phyloP scores from a whole-genome alignment of 2,797 vertebrate genomes.

The Bradypodion pumilum region DNA sequence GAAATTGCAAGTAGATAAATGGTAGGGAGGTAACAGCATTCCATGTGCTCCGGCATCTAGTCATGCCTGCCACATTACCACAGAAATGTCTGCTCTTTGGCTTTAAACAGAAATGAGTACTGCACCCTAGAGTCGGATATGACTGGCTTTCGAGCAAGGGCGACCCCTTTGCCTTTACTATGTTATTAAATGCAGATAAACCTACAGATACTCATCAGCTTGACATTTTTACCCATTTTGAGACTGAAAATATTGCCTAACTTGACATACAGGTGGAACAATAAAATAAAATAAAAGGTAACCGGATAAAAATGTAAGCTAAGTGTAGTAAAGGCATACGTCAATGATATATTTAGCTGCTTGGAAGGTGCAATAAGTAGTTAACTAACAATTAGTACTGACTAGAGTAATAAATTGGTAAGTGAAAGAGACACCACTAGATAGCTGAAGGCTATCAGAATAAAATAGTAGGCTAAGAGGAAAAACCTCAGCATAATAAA shows the following conservation, averaged over 20 bases:
- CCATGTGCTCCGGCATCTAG: too few species aligned
- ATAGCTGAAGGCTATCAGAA: constrained; percentile 5
- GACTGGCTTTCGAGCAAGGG: too few species aligned
- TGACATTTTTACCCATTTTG: neutral
- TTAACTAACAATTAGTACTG: constrained; percentile 9
- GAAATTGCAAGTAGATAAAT: too few species aligned
- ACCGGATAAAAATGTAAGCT: neutral
- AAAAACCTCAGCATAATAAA: constrained; percentile 1
- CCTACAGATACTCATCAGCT: neutral
- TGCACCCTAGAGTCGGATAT: too few species aligned
- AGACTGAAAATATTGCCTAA: neutral
- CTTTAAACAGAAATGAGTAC: too few species aligned
- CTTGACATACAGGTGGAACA: neutral
- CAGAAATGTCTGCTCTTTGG: too few species aligned
- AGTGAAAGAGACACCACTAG: constrained; percentile 1
- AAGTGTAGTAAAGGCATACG: neutral
- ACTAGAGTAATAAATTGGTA: neutral
- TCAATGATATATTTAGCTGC: neutral
- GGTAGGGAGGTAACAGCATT: too few species aligned
- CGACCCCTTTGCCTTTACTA: too few species aligned
- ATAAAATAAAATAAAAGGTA: constrained; percentile 17
- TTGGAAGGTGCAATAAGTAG: constrained; percentile 6
- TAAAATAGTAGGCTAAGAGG: neutral
- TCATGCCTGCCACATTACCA: too few species aligned
- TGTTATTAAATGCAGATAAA: neutral